Percentiles rank a stretch among this genome's conserved stretches.
Evolutionary conservation across 2,888 invertebrate genomes (phyloP).

Genomic region (Lomographa bimaculata): DNA sequence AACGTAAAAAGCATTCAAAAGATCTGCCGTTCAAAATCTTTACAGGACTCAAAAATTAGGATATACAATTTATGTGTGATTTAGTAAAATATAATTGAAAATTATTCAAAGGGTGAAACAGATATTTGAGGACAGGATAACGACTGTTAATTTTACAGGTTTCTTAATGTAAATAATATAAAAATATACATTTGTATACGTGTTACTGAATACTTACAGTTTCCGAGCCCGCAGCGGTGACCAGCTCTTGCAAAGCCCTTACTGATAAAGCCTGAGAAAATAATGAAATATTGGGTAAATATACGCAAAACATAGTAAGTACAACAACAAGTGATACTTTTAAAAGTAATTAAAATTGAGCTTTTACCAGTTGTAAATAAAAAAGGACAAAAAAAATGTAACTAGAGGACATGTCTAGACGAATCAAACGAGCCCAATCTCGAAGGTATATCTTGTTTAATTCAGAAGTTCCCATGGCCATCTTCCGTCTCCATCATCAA

Average conservation of each 20-base stretch:
- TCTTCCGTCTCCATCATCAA: no score
- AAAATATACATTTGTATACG: conserved; percentile 23
- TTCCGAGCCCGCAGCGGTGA: conserved; percentile 97
- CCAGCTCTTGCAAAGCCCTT: conserved; percentile 98
- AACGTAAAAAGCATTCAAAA: conserved; percentile 19
- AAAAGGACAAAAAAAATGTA: no score
- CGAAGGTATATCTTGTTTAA: no score
- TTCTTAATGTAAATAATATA: conserved; percentile 35
- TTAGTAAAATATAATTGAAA: conserved; percentile 53
- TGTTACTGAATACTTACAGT: conserved; percentile 86
- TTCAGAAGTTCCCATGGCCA: no score
- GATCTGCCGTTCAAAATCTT: conserved; percentile 62
- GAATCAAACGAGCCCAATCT: no score
- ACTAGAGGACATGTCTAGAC: no score
- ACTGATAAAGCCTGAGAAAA: conserved; percentile 93
- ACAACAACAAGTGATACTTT: no score
- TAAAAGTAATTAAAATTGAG: no score
- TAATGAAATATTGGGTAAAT: not conserved
- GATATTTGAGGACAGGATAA: conserved; percentile 54
- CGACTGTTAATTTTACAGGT: conserved; percentile 61
- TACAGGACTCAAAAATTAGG: conserved; percentile 37
- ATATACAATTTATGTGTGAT: conserved; percentile 40
- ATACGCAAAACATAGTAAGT: not conserved
- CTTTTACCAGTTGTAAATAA: no score
- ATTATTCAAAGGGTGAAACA: conserved; percentile 53